These are phyloP conservation scores for Muntiacus reevesi DNA, from an alignment of 2,113 vertebrate genomes.

Conservation along the genomic window DNA sequence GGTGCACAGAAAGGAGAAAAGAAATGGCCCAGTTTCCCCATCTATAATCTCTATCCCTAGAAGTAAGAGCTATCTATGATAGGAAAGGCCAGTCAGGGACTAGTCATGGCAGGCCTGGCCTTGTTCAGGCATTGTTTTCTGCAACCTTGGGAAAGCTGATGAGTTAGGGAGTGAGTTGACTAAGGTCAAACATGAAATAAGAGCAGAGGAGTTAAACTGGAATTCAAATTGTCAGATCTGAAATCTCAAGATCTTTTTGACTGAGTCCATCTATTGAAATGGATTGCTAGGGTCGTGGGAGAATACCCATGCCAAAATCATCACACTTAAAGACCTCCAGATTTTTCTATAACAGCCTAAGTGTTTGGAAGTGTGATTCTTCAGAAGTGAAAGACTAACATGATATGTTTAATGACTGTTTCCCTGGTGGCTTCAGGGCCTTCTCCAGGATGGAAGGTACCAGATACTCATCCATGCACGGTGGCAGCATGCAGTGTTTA, in stretches of 20 bases:
- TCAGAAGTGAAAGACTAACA: not conserved
- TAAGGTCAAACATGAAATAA: not conserved
- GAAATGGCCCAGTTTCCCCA: not conserved
- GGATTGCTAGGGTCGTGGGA: not conserved
- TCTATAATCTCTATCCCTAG: not conserved
- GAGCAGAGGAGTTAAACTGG: not conserved
- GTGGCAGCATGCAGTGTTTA: not conserved
- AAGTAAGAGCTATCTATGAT: not conserved
- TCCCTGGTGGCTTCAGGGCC: not conserved
- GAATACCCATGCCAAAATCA: not conserved
- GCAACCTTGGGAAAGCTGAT: not conserved
- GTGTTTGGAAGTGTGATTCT: not conserved
- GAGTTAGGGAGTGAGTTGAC: not conserved
- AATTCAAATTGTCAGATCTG: not conserved
- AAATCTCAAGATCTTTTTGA: not conserved
- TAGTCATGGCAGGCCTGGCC: not conserved
- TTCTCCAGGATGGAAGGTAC: not conserved
- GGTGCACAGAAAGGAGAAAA: not conserved
- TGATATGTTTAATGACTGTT: not conserved
- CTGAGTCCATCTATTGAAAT: not conserved
- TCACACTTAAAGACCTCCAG: not conserved
- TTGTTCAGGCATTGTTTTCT: not conserved
- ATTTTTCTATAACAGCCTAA: not conserved
- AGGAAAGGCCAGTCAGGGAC: not conserved
- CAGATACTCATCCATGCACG: not conserved